Evolutionary conservation across 2,113 vertebrate species (phyloP).

Genomic region (Periophthalmodon schlosseri): DNA sequence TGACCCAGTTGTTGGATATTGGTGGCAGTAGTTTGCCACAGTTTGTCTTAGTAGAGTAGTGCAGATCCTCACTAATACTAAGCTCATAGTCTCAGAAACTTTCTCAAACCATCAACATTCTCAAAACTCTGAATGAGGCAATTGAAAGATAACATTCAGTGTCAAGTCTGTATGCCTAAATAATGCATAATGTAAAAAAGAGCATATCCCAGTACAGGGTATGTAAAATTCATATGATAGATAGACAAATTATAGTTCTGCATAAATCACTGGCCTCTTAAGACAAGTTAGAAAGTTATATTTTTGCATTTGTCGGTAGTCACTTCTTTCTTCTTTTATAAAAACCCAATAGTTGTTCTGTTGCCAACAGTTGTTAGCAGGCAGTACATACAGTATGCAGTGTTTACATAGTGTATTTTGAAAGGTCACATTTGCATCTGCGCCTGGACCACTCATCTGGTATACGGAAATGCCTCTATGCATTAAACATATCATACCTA

Average conservation of each 20-base stretch:
- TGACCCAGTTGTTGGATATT: background rate
- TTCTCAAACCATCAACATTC: background rate
- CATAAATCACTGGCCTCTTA: background rate
- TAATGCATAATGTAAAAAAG: conserved; percentile 14
- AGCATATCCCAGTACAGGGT: too few relatives aligned
- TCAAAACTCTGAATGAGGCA: background rate
- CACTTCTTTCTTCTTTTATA: conserved; percentile 17
- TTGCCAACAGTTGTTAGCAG: conserved; percentile 13
- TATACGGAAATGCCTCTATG: conserved; percentile 25
- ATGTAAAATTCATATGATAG: too few relatives aligned
- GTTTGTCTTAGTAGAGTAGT: background rate
- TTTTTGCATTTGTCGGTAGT: background rate
- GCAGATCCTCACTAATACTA: background rate
- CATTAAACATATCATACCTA: conserved; percentile 55
- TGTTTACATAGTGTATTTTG: conserved; percentile 30
- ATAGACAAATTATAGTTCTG: conserved; percentile 13
- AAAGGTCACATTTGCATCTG: conserved; percentile 52
- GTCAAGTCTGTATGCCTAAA: conserved; percentile 30
- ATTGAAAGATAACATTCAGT: conserved; percentile 35
- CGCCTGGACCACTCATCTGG: conserved; percentile 25
- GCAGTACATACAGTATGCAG: conserved; percentile 25
- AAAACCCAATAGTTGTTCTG: background rate
- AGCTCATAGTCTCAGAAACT: background rate
- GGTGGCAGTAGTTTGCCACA: background rate
- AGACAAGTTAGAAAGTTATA: background rate